Evolutionary conservation across 2,113 vertebrate species (phyloP), one percentile per base, ranked within the genome.

Genomic region (Neodon shergylaensis): DNA sequence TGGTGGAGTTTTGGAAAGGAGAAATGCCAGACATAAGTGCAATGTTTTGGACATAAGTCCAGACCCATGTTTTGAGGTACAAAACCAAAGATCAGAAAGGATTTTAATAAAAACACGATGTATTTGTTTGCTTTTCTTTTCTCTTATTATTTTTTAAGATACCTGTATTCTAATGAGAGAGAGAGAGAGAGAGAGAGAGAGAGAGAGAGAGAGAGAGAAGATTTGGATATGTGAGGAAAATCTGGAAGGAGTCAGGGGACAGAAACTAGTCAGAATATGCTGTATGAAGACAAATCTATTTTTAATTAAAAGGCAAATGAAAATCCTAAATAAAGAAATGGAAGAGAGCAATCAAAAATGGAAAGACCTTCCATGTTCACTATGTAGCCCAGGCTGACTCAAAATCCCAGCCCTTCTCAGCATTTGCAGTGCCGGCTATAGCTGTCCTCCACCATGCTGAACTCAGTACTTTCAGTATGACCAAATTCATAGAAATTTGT

Each of bases 1-100:
- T 24, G 42, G 72, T 39, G 77, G 97, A 39, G 94, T 97, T 94
- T 49, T 88, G 88, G 0, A 63, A 97, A 95, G 52, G 9, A 94
- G 76, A 93, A 36, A 90, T 90, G 88, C 78, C 68, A 96, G 70
- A 66, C 66, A 44, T 33, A 72, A 52, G 47, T 26, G 91, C 85
- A 90, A 82, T 58, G 54, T 58, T 58, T 58, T 22, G 19, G 19
- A 58, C 58, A 58, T 58, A 58, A 58, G 58, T 21, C 21, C 90
- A 96, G 93, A 92, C 8, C 9, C 58, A 74, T 63, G 87, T 95
- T 96, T 70, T 90, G 91, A 73, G 61, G 73, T 31, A 31, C 4
- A 88, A 63, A 90, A 33, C 5, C 9, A 65, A 77, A 70, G n/a
- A 93, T 63, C 68, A 65, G 72, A 91, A 95, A 95, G 73, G 74